Base-by-base conservation (phyloP, 2,113 vertebrate species). In the Laterallus jamaicensis region DNA sequence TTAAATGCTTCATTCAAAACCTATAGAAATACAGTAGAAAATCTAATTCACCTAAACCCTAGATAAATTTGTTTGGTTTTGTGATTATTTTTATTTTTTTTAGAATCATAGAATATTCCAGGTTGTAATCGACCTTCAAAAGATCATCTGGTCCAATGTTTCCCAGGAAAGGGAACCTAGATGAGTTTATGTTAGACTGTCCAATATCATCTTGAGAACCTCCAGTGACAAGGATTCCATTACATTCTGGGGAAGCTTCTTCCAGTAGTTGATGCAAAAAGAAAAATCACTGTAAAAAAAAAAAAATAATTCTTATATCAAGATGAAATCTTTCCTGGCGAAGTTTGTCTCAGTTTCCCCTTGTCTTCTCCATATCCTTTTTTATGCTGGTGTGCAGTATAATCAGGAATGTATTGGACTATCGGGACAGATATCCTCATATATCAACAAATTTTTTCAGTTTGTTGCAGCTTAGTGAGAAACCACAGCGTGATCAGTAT, bases 361-460 rank as follows among this genome's bases (percentile, higher is more conserved):
- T 78, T 66, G 22, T 49, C 3, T 42, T 59, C 13, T 40, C 4
- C 11, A 40, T 58, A 25, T 47, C 16, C 15, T 32, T 66, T 71
- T 63, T 63, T 49, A 47, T 0, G 1, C 6, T 28, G 7, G 4
- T 42, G 2, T 74, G 4, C 12, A 49, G 8, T 82, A 68, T 9
- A 1, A 2, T 11, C 42, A 2, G 9, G 12, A 86, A 32, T 21
- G 11, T 20, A 49, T 68, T 82, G 59, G 21, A n/a, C 19, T 44
- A 42, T 31, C 68, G 6, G 3, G 12, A 31, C 7, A 68, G 19
- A 74, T 13, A 63, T 2, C 8, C 3, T 3, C 24, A 6, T 12
- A 21, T 4, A 6, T 9, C 8, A 69, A 50, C 31, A 59, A 31
- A 18, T 20, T 2, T n/a, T 28, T 39, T 68, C 0, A 0, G 12